These are phyloP conservation scores for Urocitellus parryii DNA, from an alignment of 2,113 vertebrate genomes.

Conservation along the genomic window DNA sequence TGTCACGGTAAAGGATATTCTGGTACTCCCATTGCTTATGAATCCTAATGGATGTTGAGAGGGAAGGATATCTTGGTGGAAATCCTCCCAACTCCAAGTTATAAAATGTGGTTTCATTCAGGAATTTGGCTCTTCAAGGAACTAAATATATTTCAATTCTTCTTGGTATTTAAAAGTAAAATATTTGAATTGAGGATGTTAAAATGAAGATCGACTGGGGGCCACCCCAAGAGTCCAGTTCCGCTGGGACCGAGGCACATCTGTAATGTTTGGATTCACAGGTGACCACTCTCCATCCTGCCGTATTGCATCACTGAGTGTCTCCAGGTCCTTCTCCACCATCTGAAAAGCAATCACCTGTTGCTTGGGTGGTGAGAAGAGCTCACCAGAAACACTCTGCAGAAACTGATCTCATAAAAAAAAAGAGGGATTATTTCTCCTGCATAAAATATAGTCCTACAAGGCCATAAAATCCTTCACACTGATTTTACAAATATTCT, in stretches of 20 bases:
- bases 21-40: neutral
- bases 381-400: neutral
- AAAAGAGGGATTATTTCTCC: neutral
- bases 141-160: neutral
- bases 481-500: slow-evolving; percentile 78
- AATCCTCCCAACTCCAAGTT: neutral
- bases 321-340: neutral
- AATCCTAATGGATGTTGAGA: neutral
- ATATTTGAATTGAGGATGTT: neutral
- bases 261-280: neutral
- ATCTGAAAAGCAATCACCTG: neutral
- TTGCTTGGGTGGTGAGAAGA: neutral
- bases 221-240: neutral
- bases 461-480: slow-evolving; percentile 78
- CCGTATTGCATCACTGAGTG: neutral
- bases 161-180: slow-evolving; percentile 12
- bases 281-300: neutral
- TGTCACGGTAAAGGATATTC: neutral
- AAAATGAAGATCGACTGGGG: neutral
- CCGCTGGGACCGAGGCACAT: neutral
- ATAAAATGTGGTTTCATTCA: neutral
- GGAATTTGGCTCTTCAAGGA: slow-evolving; percentile 9
- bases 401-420: neutral
- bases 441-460: slow-evolving; percentile 58
- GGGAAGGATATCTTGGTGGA: neutral